A percentile compares a stretch with the other conserved stretches of the same genome.
Conservation (phyloP, 2,888 invertebrate genomes). For the Romanomermis culicivorax region DNA sequence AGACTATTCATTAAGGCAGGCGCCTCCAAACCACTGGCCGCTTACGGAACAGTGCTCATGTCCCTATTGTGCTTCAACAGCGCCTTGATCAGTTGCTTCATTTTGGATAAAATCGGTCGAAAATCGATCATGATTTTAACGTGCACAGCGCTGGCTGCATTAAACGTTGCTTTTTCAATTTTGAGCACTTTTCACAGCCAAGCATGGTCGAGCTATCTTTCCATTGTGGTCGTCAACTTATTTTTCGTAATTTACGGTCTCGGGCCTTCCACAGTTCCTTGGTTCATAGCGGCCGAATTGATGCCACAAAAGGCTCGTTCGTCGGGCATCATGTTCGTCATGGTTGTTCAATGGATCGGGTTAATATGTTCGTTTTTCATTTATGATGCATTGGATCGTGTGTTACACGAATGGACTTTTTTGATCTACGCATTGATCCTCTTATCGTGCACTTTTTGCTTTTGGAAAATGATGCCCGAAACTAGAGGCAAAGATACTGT, state of each 20-base stretch:
- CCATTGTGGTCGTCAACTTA: neutral
- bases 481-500: no score
- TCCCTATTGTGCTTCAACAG: neutral
- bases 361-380: neutral
- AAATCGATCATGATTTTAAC: neutral
- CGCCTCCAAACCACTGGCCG: neutral
- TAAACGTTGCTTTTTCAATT: no score
- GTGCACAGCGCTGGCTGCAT: no score
- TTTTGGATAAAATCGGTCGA: neutral
- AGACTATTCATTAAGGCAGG: neutral
- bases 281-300: neutral
- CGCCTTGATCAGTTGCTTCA: neutral
- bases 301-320: neutral
- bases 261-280: neutral
- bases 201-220: neutral
- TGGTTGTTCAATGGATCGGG: neutral
- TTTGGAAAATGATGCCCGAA: no score
- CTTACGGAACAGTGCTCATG: neutral
- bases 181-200: no score
- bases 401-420: neutral
- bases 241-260: neutral
- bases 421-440: no score
- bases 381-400: neutral
- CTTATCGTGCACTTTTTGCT: no score
- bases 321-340: neutral